These are phyloP conservation scores for Paralichthys olivaceus DNA, from an alignment of 2,113 vertebrate species.

Conservation along the genomic window DNA sequence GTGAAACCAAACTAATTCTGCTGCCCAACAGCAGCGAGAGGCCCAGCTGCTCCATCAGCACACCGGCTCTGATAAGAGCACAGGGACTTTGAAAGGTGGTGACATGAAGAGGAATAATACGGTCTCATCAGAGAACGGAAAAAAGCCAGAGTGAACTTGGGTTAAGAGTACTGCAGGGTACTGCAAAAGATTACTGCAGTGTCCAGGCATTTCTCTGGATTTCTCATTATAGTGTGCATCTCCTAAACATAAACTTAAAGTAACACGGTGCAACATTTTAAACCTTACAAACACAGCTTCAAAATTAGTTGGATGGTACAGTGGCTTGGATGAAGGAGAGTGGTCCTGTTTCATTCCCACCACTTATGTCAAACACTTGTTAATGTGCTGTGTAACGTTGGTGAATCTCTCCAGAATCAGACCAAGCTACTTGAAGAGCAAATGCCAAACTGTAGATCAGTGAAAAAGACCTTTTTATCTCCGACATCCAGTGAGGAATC, in stretches of 20 bases:
- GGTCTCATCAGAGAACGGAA: conserved; percentile 30
- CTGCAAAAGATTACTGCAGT: not conserved
- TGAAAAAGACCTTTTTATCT: too few species aligned
- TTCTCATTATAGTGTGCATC: not conserved
- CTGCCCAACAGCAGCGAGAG: conserved; percentile 64
- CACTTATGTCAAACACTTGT: not conserved
- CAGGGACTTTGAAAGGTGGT: conserved; percentile 49
- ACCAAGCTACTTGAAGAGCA: too few species aligned
- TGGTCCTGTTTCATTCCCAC: not conserved
- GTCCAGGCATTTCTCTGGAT: not conserved
- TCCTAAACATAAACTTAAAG: too few species aligned
- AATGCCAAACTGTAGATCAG: too few species aligned
- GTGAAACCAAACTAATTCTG: conserved; percentile 81
- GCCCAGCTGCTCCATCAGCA: conserved; percentile 80
- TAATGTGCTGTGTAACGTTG: not conserved
- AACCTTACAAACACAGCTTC: too few species aligned
- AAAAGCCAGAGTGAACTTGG: conserved; percentile 22
- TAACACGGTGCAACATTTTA: too few species aligned
- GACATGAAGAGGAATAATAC: conserved; percentile 55
- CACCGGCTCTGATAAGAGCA: conserved; percentile 61
- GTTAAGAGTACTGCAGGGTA: not conserved
- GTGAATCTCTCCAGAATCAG: not conserved
- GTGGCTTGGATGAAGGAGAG: too few species aligned
- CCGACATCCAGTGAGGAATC: too few species aligned
- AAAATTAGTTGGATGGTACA: too few species aligned